phyloP scores from a whole-genome alignment of 2,888 invertebrate genomes.

The Dichetophora obliterata region DNA sequence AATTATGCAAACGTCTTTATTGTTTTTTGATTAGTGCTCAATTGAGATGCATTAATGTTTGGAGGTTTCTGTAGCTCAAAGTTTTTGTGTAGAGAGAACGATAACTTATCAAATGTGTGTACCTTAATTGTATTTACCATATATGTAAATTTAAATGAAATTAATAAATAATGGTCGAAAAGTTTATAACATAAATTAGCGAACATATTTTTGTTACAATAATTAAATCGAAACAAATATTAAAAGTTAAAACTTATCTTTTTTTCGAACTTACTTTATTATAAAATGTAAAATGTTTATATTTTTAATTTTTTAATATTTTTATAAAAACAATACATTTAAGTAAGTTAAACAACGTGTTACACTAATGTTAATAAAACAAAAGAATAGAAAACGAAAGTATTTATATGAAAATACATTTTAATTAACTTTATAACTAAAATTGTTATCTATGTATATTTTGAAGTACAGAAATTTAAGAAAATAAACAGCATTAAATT shows the following conservation, averaged over 20 bases:
- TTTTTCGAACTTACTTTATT: neutral
- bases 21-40: neutral
- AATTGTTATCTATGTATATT: conserved; percentile 25
- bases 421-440: conserved; percentile 30
- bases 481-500: neutral
- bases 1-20: neutral
- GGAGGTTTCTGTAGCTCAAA: conserved; percentile 19
- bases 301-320: conserved; percentile 25
- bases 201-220: conserved; percentile 9
- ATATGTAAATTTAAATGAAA: neutral
- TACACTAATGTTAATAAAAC: conserved; percentile 12
- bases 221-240: neutral
- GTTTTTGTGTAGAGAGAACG: neutral
- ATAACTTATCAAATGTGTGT: conserved; percentile 22
- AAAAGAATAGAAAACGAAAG: neutral
- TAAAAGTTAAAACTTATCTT: neutral
- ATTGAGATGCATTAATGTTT: conserved; percentile 9
- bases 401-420: conserved; percentile 26
- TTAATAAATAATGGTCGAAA: neutral
- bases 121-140: conserved; percentile 22
- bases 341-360: conserved; percentile 19
- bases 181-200: neutral
- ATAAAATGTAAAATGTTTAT: conserved; percentile 19
- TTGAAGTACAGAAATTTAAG: conserved; percentile 8
- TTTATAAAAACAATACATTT: conserved; percentile 15